A percentile compares a stretch with the other conserved stretches of the same genome.
These are phyloP conservation scores for Cheilosia vulpina DNA, from an alignment of 2,888 invertebrate species.

Conservation along the genomic window DNA sequence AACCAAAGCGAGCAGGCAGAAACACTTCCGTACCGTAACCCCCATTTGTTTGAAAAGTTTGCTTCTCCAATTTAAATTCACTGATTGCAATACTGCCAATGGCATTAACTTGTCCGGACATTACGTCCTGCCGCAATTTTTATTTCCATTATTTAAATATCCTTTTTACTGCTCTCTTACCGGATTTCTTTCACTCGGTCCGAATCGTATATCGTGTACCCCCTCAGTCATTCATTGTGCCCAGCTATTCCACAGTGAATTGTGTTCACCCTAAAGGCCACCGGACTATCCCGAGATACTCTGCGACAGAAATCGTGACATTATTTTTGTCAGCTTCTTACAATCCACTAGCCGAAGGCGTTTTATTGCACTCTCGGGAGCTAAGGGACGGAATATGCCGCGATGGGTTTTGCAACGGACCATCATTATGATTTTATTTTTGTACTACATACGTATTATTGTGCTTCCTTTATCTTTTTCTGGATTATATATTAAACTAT, in stretches of 20 bases:
- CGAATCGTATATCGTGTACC: constrained; percentile 6
- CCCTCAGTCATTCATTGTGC: constrained; percentile 34
- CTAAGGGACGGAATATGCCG: constrained; percentile 22
- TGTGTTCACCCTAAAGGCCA: constrained; percentile 50
- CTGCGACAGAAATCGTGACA: constrained; percentile 50
- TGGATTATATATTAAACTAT: constrained; percentile 31
- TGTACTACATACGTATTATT: neutral
- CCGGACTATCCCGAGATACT: constrained; percentile 34
- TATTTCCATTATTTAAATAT: constrained; percentile 43
- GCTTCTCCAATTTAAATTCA: constrained; percentile 53
- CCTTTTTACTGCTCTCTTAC: constrained; percentile 14
- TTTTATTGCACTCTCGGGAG: constrained; percentile 58
- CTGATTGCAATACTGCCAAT: constrained; percentile 73
- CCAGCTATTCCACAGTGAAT: constrained; percentile 38
- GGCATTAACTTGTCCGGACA: constrained; percentile 66
- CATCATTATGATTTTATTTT: constrained; percentile 32
- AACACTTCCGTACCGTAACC: constrained; percentile 54
- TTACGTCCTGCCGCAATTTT: constrained; percentile 60
- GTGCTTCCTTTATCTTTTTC: neutral
- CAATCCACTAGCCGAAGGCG: constrained; percentile 22
- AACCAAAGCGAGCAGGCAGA: constrained; percentile 41
- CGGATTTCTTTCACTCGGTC: constrained; percentile 32
- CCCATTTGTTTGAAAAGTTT: constrained; percentile 62
- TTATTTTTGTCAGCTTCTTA: constrained; percentile 41
- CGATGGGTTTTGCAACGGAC: constrained; percentile 22